Evolutionary conservation across 2,113 vertebrate species (phyloP).

Genomic region (Tylochromis polylepis): DNA sequence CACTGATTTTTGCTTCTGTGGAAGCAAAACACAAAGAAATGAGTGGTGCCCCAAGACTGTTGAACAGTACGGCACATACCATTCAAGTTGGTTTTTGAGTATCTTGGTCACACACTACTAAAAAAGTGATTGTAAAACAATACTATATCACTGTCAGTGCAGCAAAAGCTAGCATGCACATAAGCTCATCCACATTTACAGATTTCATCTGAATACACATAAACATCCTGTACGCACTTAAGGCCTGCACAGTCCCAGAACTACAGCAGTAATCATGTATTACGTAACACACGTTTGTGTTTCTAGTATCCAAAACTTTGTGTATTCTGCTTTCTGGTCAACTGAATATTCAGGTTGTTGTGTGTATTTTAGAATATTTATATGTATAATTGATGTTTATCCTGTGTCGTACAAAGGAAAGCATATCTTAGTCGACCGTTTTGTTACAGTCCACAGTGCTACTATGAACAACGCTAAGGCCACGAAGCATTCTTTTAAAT

Average conservation of each 20-base stretch:
- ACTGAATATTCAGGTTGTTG: background rate
- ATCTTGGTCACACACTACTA: background rate
- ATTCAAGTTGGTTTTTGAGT: background rate
- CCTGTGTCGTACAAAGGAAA: fast-evolving
- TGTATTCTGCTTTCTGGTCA: background rate
- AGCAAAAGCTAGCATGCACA: background rate
- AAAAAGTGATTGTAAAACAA: background rate
- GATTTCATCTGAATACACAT: background rate
- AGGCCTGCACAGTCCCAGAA: background rate
- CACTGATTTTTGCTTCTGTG: too few relatives aligned
- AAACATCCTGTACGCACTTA: background rate
- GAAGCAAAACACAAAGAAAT: background rate
- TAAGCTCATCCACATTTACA: background rate
- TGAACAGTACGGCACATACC: background rate
- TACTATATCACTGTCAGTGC: background rate
- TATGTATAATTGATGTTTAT: background rate
- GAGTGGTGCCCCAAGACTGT: background rate
- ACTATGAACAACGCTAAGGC: fast-evolving
- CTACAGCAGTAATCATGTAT: background rate
- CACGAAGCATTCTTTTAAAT: background rate
- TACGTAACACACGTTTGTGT: background rate
- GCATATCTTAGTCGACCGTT: background rate
- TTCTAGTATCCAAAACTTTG: background rate
- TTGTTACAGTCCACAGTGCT: background rate
- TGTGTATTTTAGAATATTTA: background rate